Conservation (phyloP, 2,888 invertebrate species). For the Mesoligia furuncula region DNA sequence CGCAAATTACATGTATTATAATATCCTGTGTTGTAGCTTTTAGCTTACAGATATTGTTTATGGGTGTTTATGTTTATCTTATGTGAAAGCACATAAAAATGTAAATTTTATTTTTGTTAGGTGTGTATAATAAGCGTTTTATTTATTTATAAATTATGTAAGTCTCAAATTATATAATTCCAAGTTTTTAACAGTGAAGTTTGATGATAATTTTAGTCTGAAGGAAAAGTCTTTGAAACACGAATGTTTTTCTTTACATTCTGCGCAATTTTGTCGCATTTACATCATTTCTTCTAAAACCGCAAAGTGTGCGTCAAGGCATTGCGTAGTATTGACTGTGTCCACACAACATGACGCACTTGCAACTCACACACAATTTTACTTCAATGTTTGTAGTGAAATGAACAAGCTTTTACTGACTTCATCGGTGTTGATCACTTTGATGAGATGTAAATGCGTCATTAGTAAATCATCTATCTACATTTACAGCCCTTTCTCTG, state of each 20-base stretch:
- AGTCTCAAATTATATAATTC: not conserved
- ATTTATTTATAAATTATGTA: slow-evolving; percentile 17
- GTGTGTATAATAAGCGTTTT: not conserved
- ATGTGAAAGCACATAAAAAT: slow-evolving; percentile 40
- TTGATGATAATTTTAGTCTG: not conserved
- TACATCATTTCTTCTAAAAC: slow-evolving; percentile 6
- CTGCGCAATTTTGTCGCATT: slow-evolving; percentile 15
- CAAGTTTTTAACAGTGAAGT: slow-evolving; percentile 2
- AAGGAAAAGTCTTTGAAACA: slow-evolving; percentile 15
- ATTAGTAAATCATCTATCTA: slow-evolving; percentile 19
- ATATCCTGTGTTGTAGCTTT: slow-evolving; percentile 40
- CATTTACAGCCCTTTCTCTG: slow-evolving; percentile 6
- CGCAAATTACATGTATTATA: slow-evolving; percentile 34
- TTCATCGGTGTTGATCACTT: slow-evolving; percentile 1
- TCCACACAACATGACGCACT: slow-evolving; percentile 24
- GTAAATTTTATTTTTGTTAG: slow-evolving; percentile 43
- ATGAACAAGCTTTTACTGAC: slow-evolving; percentile 25
- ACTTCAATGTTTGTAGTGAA: slow-evolving; percentile 5
- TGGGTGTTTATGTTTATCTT: slow-evolving; percentile 27
- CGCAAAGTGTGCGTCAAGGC: slow-evolving; percentile 24
- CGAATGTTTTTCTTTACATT: slow-evolving; percentile 3
- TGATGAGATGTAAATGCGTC: slow-evolving; percentile 27
- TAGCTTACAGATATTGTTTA: slow-evolving; percentile 39
- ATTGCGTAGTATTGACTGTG: slow-evolving; percentile 2
- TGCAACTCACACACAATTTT: not conserved